Evolutionary conservation across 2,113 vertebrate species (phyloP), one percentile per base, ranked within the genome.

Genomic region (Mus pahari): DNA sequence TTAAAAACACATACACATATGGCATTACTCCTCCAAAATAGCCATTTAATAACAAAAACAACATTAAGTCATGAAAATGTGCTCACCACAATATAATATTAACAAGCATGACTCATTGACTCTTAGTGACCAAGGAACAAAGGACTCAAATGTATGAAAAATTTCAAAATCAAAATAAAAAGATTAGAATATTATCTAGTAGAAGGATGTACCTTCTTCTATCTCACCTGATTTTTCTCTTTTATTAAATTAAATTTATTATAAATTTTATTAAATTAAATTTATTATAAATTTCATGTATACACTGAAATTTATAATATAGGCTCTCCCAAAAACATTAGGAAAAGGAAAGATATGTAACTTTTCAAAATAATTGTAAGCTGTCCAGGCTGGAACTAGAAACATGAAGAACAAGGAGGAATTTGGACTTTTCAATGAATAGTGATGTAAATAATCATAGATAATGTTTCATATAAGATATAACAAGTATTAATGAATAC

Each of bases 41-140:
- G 53, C 36, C 36, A 77, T 33, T 62, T 68, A 71, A 81, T 77
- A 82, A 84, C 62, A 68, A 77, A 83, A 92, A 73, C n/a, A 89
- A 1, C n/a, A 39, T 68, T 68, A 97, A 95, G 89, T 95, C 42
- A 73, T 42, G 88, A 66, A 39, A 91, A 28, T 94, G 64, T 86
- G 31, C 26, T 16, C 26, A 50, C 58, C n/a, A 86, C 10, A 79
- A 64, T 60, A 78, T 48, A 89, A 74, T 50, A 4, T 60, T 26
- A 64, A 10, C 26, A 92, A 89, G 26, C 19, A 28, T 79, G n/a
- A 20, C 7, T 89, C 71, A 86, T 55, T 11, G 68, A 90, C 7
- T 82, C 75, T 50, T 31, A 17, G 16, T 50, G 45, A 79, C 31
- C 33, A 86, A 74, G 50, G 26, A 89, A 19, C 45, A 83, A 36